Percentiles rank a stretch among this genome's conserved stretches.
These are phyloP conservation scores for Notocelia uddmanniana DNA, from an alignment of 2,888 invertebrate genomes.

Conservation along the genomic window DNA sequence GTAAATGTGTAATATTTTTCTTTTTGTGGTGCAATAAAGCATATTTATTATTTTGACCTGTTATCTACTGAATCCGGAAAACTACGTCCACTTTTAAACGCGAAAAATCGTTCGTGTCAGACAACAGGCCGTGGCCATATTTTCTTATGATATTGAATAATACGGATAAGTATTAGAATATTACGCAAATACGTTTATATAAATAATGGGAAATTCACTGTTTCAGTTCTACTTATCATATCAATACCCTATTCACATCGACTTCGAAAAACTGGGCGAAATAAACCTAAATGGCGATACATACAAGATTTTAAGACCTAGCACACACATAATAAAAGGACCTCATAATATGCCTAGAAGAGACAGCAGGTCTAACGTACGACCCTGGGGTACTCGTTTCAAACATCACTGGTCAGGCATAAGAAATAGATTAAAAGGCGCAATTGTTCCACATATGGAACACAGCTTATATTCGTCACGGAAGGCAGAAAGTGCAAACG, in stretches of 20 bases:
- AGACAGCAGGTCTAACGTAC: conserved; percentile 49
- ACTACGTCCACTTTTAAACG: too few species aligned
- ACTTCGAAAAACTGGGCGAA: conserved; percentile 68
- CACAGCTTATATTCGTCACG: background rate
- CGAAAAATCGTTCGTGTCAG: too few species aligned
- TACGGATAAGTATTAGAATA: too few species aligned
- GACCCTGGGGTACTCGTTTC: conserved; percentile 68
- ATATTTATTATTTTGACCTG: too few species aligned
- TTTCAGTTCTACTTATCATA: conserved; percentile 50
- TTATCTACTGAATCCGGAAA: too few species aligned
- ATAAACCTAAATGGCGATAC: conserved; percentile 60
- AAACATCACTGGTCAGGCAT: conserved; percentile 69
- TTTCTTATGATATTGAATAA: too few species aligned
- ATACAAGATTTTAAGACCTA: conserved; percentile 66
- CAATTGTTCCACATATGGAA: conserved; percentile 25
- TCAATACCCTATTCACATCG: conserved; percentile 62
- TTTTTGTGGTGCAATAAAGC: too few species aligned
- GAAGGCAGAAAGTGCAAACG: background rate
- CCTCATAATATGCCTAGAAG: conserved; percentile 61
- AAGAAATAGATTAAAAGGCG: conserved; percentile 56
- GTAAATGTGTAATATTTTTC: too few species aligned
- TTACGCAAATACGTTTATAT: too few species aligned
- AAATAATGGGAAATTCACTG: too few species aligned
- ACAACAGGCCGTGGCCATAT: too few species aligned
- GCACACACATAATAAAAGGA: conserved; percentile 62